A percentile compares a stretch with the other conserved stretches of the same genome.
phyloP scores from a whole-genome alignment of 2,113 vertebrate genomes.

The Glaucidium brasilianum region DNA sequence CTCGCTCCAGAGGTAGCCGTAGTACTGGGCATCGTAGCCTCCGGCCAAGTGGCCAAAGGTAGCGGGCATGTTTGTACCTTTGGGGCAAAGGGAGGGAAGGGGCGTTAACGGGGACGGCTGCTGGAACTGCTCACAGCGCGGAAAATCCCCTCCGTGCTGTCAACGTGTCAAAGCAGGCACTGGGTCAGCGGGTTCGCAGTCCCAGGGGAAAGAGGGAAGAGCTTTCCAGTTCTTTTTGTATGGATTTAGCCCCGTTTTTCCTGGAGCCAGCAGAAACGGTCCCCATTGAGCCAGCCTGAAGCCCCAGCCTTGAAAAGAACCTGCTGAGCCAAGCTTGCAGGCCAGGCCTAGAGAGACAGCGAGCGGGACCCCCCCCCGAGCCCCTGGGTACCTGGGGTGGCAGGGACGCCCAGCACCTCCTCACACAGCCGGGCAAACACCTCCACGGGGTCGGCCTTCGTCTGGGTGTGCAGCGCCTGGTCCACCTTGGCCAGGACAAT shows the following conservation, averaged over 20 bases:
- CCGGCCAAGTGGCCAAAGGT: slow-evolving; percentile 94
- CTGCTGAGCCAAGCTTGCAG: background rate
- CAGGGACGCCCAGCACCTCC: slow-evolving; percentile 88
- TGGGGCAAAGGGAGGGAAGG: background rate
- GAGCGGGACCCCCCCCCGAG: background rate
- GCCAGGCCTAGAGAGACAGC: background rate
- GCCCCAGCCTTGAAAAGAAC: background rate
- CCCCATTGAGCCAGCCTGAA: background rate
- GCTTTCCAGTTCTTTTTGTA: background rate
- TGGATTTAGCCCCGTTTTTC: background rate
- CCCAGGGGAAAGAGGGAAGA: background rate
- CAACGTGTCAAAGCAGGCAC: background rate
- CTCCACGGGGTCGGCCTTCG: slow-evolving; percentile 79
- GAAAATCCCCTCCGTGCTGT: background rate
- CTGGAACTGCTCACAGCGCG: rapidly evolving
- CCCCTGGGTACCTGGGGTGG: slow-evolving; percentile 79
- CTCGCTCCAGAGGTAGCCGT: slow-evolving; percentile 97
- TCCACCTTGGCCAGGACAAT: slow-evolving; percentile 95
- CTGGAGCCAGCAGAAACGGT: background rate
- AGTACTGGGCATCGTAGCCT: slow-evolving; percentile 96
- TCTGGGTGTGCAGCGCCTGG: slow-evolving; percentile 89
- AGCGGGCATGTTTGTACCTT: slow-evolving; percentile 96
- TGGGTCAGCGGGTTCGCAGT: background rate
- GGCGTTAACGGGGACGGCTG: background rate
- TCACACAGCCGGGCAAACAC: slow-evolving; percentile 85